phyloP scores from a whole-genome alignment of 1,140 invertebrate species.

The Magallana gigas region DNA sequence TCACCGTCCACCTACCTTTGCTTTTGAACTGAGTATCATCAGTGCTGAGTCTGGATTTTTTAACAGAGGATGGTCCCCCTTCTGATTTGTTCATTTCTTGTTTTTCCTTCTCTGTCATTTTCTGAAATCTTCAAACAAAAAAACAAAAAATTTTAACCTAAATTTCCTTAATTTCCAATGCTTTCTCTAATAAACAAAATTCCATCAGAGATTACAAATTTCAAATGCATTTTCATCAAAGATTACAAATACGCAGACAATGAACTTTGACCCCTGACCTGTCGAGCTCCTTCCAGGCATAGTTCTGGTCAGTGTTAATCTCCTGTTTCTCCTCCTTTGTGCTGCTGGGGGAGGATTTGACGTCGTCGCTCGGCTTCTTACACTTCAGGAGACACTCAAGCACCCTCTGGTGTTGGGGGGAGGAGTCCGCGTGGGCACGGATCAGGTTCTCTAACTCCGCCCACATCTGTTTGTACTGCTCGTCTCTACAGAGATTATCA shows the following conservation, averaged over 20 bases:
- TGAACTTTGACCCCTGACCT: constrained; percentile 67
- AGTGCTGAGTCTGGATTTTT: constrained; percentile 15
- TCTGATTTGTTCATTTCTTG: constrained; percentile 69
- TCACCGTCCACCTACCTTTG: background rate
- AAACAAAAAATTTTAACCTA: background rate
- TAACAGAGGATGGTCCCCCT: constrained; percentile 87
- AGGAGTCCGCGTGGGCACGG: constrained; percentile 85
- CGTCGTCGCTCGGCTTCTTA: constrained; percentile 78
- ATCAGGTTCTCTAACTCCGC: constrained; percentile 92
- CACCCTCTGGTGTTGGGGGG: constrained; percentile 87
- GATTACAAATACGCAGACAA: background rate
- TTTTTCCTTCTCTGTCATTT: constrained; percentile 75
- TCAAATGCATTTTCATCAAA: too few species aligned
- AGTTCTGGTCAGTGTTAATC: constrained; percentile 81
- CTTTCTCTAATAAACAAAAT: background rate
- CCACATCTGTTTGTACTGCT: constrained; percentile 94
- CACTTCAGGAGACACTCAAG: constrained; percentile 92
- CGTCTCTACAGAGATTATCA: constrained; percentile 82
- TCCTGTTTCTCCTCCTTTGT: constrained; percentile 82
- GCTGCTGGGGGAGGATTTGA: constrained; percentile 75
- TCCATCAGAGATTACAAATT: too few species aligned
- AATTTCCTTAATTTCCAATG: background rate
- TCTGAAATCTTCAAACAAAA: constrained; percentile 61
- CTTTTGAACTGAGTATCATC: constrained; percentile 33
- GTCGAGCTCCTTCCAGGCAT: constrained; percentile 81